phyloP scores from a whole-genome alignment of 2,797 vertebrate genomes.

The Cryptoprocta ferox region DNA sequence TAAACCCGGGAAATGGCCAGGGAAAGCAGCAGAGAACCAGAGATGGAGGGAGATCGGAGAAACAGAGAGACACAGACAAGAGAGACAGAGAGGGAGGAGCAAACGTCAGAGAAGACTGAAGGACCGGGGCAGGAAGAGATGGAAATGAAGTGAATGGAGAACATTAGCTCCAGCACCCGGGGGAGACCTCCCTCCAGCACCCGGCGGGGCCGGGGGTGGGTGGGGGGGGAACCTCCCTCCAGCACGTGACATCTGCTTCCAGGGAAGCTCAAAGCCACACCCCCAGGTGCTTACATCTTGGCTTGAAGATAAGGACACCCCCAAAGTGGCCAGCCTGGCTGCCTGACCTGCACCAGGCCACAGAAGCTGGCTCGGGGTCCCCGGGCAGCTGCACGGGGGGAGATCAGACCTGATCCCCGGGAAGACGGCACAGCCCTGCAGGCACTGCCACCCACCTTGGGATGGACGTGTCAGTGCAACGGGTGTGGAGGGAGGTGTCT shows the following conservation, averaged over 20 bases:
- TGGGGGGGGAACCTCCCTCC: too few relatives aligned
- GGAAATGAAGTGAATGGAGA: not conserved
- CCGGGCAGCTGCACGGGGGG: not conserved
- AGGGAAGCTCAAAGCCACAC: not conserved
- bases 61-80: not conserved
- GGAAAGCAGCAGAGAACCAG: not conserved
- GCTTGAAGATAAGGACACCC: not conserved
- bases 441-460: not conserved
- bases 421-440: not conserved
- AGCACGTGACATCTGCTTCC: not conserved
- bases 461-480: rapidly evolving
- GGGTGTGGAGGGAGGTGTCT: rapidly evolving
- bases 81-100: too few relatives aligned
- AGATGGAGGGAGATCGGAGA: not conserved
- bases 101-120: not conserved
- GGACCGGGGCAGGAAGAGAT: not conserved
- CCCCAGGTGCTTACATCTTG: not conserved
- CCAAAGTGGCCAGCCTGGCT: not conserved
- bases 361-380: not conserved
- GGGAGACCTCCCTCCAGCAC: not conserved
- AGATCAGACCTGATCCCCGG: not conserved
- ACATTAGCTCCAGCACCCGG: rapidly evolving
- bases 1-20: not conserved
- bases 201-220: too few relatives aligned
- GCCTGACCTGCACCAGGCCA: not conserved